phyloP scores from a whole-genome alignment of 2,113 vertebrate species.

The Boleophthalmus pectinirostris region DNA sequence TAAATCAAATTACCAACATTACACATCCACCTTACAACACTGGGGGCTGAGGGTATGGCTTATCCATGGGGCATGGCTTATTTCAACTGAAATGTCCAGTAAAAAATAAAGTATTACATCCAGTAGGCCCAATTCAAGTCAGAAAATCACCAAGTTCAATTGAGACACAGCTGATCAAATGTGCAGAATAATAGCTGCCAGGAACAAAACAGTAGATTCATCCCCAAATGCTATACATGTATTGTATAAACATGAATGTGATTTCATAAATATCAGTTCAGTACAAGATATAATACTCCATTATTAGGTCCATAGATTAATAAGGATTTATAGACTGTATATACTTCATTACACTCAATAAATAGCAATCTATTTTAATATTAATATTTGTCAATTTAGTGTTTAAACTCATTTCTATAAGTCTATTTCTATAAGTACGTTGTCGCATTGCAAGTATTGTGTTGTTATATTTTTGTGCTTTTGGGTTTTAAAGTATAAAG shows the following conservation, averaged over 20 bases:
- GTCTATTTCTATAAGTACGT: neutral
- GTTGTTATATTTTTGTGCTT: conserved; percentile 35
- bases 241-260: conserved; percentile 9
- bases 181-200: conserved; percentile 73
- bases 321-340: conserved; percentile 46
- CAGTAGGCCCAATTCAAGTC: conserved; percentile 68
- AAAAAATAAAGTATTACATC: conserved; percentile 72
- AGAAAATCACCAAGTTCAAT: conserved; percentile 46
- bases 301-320: conserved; percentile 47
- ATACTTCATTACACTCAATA: conserved; percentile 2
- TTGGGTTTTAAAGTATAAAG: conserved; percentile 34
- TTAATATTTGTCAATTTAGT: neutral
- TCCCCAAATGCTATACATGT: conserved; percentile 41
- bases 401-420: neutral
- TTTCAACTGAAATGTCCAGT: conserved; percentile 74
- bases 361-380: conserved; percentile 7
- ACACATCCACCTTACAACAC: conserved; percentile 74
- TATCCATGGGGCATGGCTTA: conserved; percentile 76
- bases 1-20: conserved; percentile 71
- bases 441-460: conserved; percentile 15
- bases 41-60: conserved; percentile 71
- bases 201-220: conserved; percentile 58
- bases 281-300: conserved; percentile 57
- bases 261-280: conserved; percentile 25
- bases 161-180: conserved; percentile 67